Percentiles rank a stretch among this genome's conserved stretches.
Conservation (phyloP, 2,113 vertebrate species). For the Neofelis nebulosa region DNA sequence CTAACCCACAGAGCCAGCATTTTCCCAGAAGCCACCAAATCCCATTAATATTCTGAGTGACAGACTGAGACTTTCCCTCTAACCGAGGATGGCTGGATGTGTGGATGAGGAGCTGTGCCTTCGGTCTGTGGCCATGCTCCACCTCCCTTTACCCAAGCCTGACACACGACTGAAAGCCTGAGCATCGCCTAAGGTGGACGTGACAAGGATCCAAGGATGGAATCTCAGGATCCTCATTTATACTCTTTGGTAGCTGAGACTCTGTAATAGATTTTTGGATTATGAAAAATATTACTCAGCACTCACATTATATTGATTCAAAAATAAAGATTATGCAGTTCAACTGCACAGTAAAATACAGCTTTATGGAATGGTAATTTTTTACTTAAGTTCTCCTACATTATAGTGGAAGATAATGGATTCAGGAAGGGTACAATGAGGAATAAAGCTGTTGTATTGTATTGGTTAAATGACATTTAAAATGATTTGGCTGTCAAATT, state of each 20-base stretch:
- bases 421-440: conserved; percentile 71
- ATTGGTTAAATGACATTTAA: conserved; percentile 81
- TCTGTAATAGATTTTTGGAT: conserved; percentile 57
- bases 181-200: background rate
- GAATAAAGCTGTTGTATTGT: conserved; percentile 76
- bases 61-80: background rate
- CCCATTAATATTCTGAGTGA: background rate
- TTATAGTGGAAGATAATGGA: conserved; percentile 76
- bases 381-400: conserved; percentile 65
- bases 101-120: background rate
- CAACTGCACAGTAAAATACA: conserved; percentile 56
- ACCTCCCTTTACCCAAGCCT: background rate
- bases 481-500: conserved; percentile 76
- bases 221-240: background rate
- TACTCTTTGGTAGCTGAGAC: background rate
- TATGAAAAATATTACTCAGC: conserved; percentile 73
- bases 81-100: no score
- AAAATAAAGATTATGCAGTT: conserved; percentile 71
- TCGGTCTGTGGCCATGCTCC: background rate
- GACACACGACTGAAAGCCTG: accelerated
- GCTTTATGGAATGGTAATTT: conserved; percentile 74
- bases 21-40: background rate
- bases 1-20: background rate
- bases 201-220: background rate
- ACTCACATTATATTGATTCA: conserved; percentile 73